Base-by-base conservation (phyloP, 2,888 invertebrate genomes). In the Andrena trimmerana region DNA sequence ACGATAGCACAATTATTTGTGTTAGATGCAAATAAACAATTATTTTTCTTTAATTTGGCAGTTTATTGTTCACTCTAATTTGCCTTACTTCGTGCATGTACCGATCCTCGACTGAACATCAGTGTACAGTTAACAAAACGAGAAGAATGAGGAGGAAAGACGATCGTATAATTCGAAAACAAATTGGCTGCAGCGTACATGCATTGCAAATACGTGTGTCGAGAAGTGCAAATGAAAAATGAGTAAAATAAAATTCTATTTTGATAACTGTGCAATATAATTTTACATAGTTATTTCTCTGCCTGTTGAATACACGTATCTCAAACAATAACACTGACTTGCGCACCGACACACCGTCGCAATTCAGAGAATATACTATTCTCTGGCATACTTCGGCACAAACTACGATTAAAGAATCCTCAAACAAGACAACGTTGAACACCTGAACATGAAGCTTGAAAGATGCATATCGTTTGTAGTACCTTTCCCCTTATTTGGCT, bases 31-130 rank as follows among this genome's bases (percentile, higher is more conserved):
- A 90, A 89, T 90, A 90, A 90, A 91, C 84, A 76, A 89, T 91
- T 91, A 89, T 92, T 90, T 90, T 91, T 91, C 86, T 86, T 91
- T 91, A 86, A 81, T 81, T 89, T 80, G 71, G 77, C 82, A 80
- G 78, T 83, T 81, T 84, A 86, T 79, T 80, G 75, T 83, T 85
- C 81, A 84, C 82, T 88, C 86, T 81, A 59, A 84, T 85, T 87
- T 87, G 82, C 83, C 88, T 84, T 78, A 77, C 72, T 84, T 77
- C 84, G 75, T 90, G 88, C 88, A 84, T 85, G 82, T 70, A 86
- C 80, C 63, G 63, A 86, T 48, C 83, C 76, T 75, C 48, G n/a
- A 81, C 63, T 78, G 60, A 72, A 72, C 8, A 60, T 69, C 13
- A 73, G 24, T 74, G 72, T 78, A 69, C 83, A 81, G 82, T 83